phyloP scores from a whole-genome alignment of 2,888 invertebrate species.

The Cyaniris semiargus region DNA sequence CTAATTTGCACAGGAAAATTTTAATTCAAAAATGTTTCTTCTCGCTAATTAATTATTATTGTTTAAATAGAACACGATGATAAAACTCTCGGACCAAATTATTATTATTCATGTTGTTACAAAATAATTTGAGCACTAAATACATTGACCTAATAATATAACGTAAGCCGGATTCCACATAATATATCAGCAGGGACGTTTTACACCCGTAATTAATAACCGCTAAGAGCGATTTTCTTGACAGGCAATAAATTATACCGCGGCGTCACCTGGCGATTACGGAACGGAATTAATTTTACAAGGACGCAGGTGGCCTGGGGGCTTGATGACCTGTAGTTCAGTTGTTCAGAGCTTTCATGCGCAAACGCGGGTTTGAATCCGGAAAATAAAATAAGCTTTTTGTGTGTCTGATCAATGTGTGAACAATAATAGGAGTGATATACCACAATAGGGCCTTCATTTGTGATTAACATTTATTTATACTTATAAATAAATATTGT shows the following conservation, averaged over 20 bases:
- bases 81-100: not conserved
- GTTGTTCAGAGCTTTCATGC: not conserved
- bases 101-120: not conserved
- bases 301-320: constrained; percentile 39
- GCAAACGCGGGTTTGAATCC: not conserved
- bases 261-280: constrained; percentile 46
- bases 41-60: not conserved
- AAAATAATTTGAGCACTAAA: not conserved
- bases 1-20: constrained; percentile 49
- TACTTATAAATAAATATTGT: too few relatives aligned
- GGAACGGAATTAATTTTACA: constrained; percentile 53
- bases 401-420: not conserved
- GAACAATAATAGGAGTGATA: too few relatives aligned
- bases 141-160: constrained; percentile 5
- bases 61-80: not conserved
- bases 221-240: constrained; percentile 44
- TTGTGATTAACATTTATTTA: too few relatives aligned
- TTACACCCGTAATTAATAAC: constrained; percentile 23
- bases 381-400: not conserved
- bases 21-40: not conserved
- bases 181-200: constrained; percentile 2
- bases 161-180: not conserved
- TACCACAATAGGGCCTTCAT: too few relatives aligned
- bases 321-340: not conserved
- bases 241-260: constrained; percentile 55